Evolutionary conservation across 2,113 vertebrate species (phyloP).

Genomic region (Okapia johnstoni): DNA sequence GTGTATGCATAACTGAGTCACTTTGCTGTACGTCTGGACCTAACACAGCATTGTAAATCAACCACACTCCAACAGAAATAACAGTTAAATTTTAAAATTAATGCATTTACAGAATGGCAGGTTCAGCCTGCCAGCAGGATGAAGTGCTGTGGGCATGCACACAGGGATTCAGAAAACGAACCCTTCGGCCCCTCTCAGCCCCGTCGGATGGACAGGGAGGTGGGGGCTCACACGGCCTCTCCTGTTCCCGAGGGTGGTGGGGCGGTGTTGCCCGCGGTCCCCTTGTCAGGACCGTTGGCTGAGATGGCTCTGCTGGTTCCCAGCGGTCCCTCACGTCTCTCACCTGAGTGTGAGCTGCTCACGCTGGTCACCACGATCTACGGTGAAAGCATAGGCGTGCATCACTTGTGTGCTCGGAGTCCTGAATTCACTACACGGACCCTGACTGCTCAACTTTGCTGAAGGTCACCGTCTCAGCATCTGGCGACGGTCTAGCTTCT

Average conservation of each 20-base stretch:
- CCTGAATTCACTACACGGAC: fast-evolving
- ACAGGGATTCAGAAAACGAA: background rate
- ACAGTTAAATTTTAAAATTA: background rate
- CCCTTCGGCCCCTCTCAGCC: background rate
- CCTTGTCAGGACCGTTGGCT: fast-evolving
- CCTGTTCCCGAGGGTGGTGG: background rate
- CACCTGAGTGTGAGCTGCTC: background rate
- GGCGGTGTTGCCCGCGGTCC: fast-evolving
- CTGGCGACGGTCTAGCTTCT: fast-evolving
- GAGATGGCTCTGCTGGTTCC: background rate
- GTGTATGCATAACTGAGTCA: background rate
- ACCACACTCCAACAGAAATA: background rate
- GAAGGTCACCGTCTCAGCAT: fast-evolving
- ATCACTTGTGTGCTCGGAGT: background rate
- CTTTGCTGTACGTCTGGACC: fast-evolving
- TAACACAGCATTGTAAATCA: background rate
- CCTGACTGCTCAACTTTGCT: fast-evolving
- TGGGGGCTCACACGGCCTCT: background rate
- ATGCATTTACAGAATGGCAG: too few relatives aligned
- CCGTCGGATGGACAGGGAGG: fast-evolving
- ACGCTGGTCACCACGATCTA: fast-evolving
- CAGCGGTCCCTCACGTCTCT: background rate
- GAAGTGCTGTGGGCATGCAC: fast-evolving
- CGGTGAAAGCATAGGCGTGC: fast-evolving
- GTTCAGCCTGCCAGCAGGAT: background rate